Evolutionary conservation across 2,888 invertebrate genomes (phyloP).

Genomic region (Drosophila nigricruria): DNA sequence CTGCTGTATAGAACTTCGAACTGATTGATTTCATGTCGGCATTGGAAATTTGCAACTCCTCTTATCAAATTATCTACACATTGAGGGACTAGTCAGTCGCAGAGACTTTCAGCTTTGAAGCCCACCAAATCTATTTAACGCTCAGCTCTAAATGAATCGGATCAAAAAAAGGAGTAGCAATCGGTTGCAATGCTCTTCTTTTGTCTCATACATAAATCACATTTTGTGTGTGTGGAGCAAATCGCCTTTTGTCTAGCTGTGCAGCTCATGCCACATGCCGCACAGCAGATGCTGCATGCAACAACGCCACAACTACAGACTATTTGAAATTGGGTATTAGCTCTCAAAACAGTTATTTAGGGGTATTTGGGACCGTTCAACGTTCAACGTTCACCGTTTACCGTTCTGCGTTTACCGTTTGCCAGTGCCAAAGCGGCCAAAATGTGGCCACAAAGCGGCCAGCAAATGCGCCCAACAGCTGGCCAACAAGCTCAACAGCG

Average conservation of each 20-base stretch:
- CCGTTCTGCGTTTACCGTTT: constrained; percentile 3
- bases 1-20: too few species aligned
- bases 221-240: constrained; percentile 21
- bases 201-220: neutral
- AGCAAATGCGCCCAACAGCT: constrained; percentile 64
- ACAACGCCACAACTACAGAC: constrained; percentile 6
- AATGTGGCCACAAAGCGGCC: constrained; percentile 73
- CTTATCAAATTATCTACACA: neutral
- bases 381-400: constrained; percentile 1
- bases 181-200: neutral
- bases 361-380: constrained; percentile 36
- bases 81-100: neutral
- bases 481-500: constrained; percentile 45
- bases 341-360: constrained; percentile 60
- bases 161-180: neutral
- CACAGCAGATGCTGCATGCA: constrained; percentile 15
- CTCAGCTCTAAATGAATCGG: neutral
- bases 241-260: constrained; percentile 36
- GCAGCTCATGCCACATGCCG: constrained; percentile 15
- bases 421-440: constrained; percentile 41
- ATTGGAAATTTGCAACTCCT: too few species aligned
- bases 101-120: neutral
- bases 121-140: neutral
- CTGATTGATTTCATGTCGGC: too few species aligned
- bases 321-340: constrained; percentile 43